A percentile compares a stretch with the other conserved stretches of the same genome.
Conservation (phyloP, 53 echinoderm and acorn worm genomes). For the Astropecten irregularis region DNA sequence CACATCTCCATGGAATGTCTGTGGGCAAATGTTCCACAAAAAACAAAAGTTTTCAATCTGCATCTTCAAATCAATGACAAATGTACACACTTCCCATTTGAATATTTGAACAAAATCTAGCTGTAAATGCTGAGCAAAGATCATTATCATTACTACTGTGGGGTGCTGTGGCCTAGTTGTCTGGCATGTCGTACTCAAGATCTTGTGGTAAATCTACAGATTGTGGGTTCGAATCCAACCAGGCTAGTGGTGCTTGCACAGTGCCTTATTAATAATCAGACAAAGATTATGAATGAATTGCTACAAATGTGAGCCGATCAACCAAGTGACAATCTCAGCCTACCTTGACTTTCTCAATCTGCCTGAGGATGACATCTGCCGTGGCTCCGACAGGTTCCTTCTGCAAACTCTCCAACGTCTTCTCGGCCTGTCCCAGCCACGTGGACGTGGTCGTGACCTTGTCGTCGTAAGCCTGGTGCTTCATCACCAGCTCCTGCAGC, state of each 20-base stretch:
- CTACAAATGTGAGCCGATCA: no score
- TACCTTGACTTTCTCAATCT: slow-evolving; percentile 92
- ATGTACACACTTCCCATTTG: no score
- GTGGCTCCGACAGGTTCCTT: slow-evolving; percentile 80
- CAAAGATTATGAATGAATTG: no score
- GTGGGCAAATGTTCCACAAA: background rate
- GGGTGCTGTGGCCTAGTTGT: no score
- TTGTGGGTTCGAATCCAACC: no score
- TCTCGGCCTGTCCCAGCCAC: slow-evolving; percentile 82
- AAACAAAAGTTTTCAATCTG: background rate
- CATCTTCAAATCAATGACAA: background rate
- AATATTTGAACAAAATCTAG: no score
- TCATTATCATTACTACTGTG: no score
- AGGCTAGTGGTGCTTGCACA: no score
- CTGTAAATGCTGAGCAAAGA: no score
- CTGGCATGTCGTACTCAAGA: no score
- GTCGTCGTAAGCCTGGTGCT: slow-evolving; percentile 79
- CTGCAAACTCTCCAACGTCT: slow-evolving; percentile 69
- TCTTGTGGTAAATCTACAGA: no score
- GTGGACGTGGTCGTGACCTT: slow-evolving; percentile 45
- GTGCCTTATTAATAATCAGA: no score
- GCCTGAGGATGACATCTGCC: slow-evolving; percentile 76
- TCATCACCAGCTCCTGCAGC: slow-evolving; percentile 74
- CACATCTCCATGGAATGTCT: slow-evolving; percentile 94
- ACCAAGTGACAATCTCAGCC: background rate